Conservation (phyloP, 53 echinoderm and acorn worm genomes). For the Glandiceps talaboti region DNA sequence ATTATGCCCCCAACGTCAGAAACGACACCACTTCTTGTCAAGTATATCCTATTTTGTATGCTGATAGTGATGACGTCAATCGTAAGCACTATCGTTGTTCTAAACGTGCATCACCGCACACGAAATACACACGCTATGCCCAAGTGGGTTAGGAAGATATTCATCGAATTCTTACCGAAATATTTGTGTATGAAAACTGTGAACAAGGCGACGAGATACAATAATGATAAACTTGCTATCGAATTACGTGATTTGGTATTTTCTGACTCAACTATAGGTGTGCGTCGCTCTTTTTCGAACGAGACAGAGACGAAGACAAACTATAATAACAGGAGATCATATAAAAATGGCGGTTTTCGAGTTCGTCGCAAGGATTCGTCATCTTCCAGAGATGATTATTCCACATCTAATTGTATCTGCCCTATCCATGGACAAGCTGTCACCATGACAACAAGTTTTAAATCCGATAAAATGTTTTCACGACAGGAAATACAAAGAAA, state of each 20-base stretch:
- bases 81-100: slow-evolving; percentile 76
- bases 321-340: neutral
- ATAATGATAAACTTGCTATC: neutral
- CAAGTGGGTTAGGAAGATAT: slow-evolving; percentile 39
- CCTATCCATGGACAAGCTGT: too few relatives aligned
- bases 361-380: neutral
- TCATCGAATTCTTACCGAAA: slow-evolving; percentile 51
- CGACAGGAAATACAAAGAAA: neutral
- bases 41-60: slow-evolving; percentile 96
- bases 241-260: neutral
- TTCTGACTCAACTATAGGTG: neutral
- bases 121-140: slow-evolving; percentile 72
- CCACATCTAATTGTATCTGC: neutral
- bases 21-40: slow-evolving; percentile 77
- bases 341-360: neutral
- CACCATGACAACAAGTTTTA: too few relatives aligned
- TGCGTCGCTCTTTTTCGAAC: neutral
- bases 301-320: neutral
- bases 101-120: slow-evolving; percentile 83
- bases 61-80: slow-evolving; percentile 66
- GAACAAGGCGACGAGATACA: neutral
- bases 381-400: neutral
- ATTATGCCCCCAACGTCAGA: slow-evolving; percentile 86
- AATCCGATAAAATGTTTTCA: neutral
- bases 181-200: slow-evolving; percentile 68